These are phyloP conservation scores for Quiscalus mexicanus DNA, from an alignment of 2,113 vertebrate genomes.

Conservation along the genomic window DNA sequence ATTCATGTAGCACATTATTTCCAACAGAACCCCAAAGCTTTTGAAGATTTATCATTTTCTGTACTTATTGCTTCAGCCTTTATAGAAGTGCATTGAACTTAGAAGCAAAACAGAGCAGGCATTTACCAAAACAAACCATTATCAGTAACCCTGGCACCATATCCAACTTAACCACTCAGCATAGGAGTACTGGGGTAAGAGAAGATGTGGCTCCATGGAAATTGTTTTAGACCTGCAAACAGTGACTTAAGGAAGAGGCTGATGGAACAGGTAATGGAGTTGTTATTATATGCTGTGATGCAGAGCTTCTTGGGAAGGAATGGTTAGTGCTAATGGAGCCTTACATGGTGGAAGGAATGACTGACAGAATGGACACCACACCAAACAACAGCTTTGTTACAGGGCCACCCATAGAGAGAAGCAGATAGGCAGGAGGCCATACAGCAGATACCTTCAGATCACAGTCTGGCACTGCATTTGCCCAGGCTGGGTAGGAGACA, in stretches of 20 bases:
- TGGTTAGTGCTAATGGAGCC: neutral
- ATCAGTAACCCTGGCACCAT: neutral
- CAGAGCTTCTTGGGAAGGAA: neutral
- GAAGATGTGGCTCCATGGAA: neutral
- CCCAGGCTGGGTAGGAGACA: neutral
- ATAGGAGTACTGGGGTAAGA: neutral
- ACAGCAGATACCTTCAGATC: neutral
- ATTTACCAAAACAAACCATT: neutral
- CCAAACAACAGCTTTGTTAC: neutral
- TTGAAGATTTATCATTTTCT: neutral
- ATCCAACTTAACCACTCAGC: neutral
- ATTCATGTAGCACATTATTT: neutral
- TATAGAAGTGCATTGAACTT: neutral
- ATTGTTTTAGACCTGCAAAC: neutral
- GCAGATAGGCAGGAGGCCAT: no score
- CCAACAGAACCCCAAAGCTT: neutral
- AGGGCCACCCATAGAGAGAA: neutral
- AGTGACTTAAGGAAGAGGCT: neutral
- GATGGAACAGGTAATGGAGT: neutral
- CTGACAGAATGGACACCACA: neutral
- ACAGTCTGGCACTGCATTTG: neutral
- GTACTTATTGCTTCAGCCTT: neutral
- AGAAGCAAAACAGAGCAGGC: neutral
- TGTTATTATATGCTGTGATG: neutral
- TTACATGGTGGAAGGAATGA: neutral